Conservation (phyloP, 2,797 vertebrate species). For the Psittacula echo region DNA sequence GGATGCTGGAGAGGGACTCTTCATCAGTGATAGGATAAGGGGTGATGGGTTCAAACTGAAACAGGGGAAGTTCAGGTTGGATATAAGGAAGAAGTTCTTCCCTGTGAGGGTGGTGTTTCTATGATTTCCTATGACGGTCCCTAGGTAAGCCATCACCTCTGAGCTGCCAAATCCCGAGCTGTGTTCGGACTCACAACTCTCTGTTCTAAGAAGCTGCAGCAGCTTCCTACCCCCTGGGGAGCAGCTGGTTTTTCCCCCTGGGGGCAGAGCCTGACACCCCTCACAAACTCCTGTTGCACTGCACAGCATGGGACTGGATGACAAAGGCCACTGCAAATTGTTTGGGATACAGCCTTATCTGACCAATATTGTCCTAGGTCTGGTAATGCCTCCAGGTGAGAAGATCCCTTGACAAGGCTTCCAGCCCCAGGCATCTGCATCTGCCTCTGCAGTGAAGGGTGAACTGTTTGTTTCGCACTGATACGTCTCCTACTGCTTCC, state of each 20-base stretch:
- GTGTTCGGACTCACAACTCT: neutral
- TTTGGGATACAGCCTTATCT: neutral
- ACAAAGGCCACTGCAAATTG: neutral
- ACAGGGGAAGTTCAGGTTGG: no score
- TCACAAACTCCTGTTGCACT: neutral
- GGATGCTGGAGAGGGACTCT: no score
- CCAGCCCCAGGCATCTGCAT: neutral
- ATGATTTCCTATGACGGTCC: neutral
- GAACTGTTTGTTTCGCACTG: neutral
- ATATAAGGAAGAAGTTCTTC: no score
- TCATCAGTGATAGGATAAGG: no score
- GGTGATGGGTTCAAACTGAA: no score
- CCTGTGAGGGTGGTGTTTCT: neutral
- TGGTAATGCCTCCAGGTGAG: neutral
- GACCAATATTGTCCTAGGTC: fast-evolving
- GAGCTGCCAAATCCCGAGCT: neutral
- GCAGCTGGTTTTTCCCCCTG: fast-evolving
- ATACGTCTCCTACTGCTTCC: neutral
- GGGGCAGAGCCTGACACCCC: neutral
- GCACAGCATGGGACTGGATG: neutral
- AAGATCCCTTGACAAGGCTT: neutral
- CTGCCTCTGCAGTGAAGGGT: neutral
- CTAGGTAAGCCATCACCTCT: neutral
- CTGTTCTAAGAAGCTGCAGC: neutral
- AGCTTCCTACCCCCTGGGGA: neutral